These are phyloP conservation scores for Ochotona princeps DNA, from an alignment of 2,113 vertebrate genomes.

Conservation along the genomic window DNA sequence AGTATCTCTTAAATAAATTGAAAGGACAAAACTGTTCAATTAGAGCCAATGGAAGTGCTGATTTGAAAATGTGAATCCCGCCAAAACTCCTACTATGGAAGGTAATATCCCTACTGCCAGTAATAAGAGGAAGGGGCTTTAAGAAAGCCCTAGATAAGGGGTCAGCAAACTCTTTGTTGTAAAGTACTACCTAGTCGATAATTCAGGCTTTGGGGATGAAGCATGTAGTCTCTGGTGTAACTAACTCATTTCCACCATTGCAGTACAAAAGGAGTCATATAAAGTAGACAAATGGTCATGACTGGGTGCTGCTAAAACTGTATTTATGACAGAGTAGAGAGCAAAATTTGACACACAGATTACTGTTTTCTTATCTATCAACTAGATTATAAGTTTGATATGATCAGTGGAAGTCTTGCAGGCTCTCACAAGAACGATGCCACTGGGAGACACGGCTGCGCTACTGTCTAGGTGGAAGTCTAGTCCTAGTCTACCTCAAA, in stretches of 20 bases:
- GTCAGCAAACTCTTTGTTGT: neutral
- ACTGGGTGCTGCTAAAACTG: neutral
- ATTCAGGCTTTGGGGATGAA: neutral
- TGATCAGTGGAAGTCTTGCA: neutral
- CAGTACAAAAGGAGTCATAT: neutral
- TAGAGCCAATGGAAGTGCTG: neutral
- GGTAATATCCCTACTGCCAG: neutral
- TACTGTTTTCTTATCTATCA: neutral
- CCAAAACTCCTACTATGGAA: neutral
- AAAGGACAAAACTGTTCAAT: neutral
- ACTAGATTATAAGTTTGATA: slow-evolving; percentile 21
- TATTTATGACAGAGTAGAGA: neutral
- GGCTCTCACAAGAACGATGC: neutral
- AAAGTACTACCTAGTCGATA: neutral
- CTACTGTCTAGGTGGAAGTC: neutral
- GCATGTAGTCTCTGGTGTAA: neutral
- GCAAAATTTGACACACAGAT: neutral
- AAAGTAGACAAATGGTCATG: neutral
- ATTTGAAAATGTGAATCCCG: neutral
- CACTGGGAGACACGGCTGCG: neutral
- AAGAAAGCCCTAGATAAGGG: neutral
- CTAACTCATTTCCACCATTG: neutral
- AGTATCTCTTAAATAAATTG: slow-evolving; percentile 32
- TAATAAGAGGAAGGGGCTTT: neutral
- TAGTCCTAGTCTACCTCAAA: neutral